Evolutionary conservation across 2,888 invertebrate species (phyloP).

Genomic region (Resseliella maxima): DNA sequence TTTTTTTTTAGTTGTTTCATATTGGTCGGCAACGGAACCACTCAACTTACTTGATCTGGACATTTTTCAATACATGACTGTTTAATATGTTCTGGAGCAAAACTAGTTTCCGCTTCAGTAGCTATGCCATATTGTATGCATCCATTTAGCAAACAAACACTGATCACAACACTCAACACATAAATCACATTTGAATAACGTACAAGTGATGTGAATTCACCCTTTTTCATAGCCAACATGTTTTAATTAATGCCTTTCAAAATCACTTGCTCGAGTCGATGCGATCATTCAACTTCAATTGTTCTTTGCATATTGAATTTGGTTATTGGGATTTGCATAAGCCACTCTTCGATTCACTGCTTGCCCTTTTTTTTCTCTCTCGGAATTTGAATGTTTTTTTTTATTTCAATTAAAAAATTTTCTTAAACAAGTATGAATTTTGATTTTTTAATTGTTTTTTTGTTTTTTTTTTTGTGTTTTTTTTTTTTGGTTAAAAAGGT

Average conservation of each 20-base stretch:
- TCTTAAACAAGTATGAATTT: too few relatives aligned
- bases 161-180: constrained; percentile 8
- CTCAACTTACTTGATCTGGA: constrained; percentile 58
- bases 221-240: constrained; percentile 54
- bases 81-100: constrained; percentile 56
- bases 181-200: constrained; percentile 37
- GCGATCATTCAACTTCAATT: constrained; percentile 48
- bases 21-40: neutral
- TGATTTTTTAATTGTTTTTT: too few relatives aligned
- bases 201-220: constrained; percentile 19
- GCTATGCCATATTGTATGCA: neutral
- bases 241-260: constrained; percentile 49
- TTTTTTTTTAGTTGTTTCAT: neutral
- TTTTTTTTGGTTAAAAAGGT: too few relatives aligned
- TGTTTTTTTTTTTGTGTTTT: too few relatives aligned
- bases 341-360: neutral
- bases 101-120: neutral
- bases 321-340: neutral
- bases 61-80: constrained; percentile 57
- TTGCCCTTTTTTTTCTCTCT: neutral
- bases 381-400: too few relatives aligned
- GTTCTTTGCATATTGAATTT: constrained; percentile 12
- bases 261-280: constrained; percentile 16
- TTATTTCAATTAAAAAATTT: too few relatives aligned
- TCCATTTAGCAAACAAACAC: constrained; percentile 8